Base-by-base conservation (phyloP, 2,888 invertebrate species). In the Epicampocera succincta region DNA sequence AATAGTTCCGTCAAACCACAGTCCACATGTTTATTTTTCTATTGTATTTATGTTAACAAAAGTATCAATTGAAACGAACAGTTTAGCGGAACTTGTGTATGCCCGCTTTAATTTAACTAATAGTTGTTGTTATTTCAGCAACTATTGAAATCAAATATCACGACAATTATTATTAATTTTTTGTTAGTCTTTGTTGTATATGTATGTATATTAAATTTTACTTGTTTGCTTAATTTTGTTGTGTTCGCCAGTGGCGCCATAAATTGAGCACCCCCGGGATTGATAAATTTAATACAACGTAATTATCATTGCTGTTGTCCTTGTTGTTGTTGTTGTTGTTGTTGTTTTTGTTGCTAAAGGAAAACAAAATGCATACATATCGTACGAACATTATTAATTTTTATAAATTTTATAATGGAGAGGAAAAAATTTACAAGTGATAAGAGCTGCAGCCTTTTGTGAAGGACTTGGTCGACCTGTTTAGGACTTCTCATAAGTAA, bases 131-230 rank as follows among this genome's bases (percentile, higher is more conserved):
- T 9, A 29, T 75, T 60, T 44, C n/a, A 48, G 2, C 29, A 42
- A 25, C 17, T 54, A 63, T 40, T 15, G 63, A 54, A 56, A 46
- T 3, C 8, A 69, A 48, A 63, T 54, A 71, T 56, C 48, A 65
- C 40, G 29, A 48, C 29, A 56, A 77, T 77, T 69, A 71, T 63
- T 56, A 48, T 29, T 69, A 61, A 54, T 54, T 75, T 68, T n/a
- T 68, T 40, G 54, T 46, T 3, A 33, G 8, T 54, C 17, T 52
- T 12, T 52, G 19, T 61, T 33, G 6, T 48, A 48, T 48, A 42
- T 48, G n/a, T n/a, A n/a, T 48, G 17, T 0, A 29, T 48, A 44
- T 19, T 0, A n/a, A n/a, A n/a, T n/a, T n/a, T n/a, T n/a, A 2
- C 33, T 38, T 33, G 1, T 44, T 46, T 44, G 15, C 33, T 9